phyloP scores from a whole-genome alignment of 92 coral and sea anemone species.

The Epizoanthus illoricatus region DNA sequence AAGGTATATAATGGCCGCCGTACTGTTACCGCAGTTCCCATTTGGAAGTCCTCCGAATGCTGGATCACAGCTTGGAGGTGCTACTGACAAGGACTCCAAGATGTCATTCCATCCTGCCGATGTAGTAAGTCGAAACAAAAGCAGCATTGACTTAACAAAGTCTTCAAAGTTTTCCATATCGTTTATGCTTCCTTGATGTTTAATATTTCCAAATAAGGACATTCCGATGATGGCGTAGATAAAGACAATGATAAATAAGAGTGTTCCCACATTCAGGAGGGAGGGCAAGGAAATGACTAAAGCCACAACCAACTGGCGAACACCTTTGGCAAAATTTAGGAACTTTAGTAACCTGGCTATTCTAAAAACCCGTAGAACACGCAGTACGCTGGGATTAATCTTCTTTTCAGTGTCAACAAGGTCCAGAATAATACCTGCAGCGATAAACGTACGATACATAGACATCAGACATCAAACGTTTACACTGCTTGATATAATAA shows the following conservation, averaged over 20 bases:
- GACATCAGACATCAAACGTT: no score
- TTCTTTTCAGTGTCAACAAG: no score
- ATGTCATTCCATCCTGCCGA: slow-evolving; percentile 97
- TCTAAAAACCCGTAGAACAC: slow-evolving; percentile 92
- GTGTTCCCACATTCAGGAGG: slow-evolving; percentile 84
- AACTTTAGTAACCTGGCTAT: slow-evolving; percentile 87
- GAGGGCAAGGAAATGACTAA: slow-evolving; percentile 90
- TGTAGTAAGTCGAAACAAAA: slow-evolving; percentile 86
- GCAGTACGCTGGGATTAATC: slow-evolving; percentile 84
- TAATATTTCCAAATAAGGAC: slow-evolving; percentile 88
- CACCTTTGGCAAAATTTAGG: slow-evolving; percentile 91
- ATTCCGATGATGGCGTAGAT: slow-evolving; percentile 95
- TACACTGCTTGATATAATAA: no score
- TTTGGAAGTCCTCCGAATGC: slow-evolving; percentile 54
- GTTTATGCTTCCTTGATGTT: slow-evolving; percentile 89
- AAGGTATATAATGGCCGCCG: slow-evolving; percentile 61
- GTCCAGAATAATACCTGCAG: no score
- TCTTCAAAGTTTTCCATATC: slow-evolving; percentile 92
- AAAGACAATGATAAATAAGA: slow-evolving; percentile 80
- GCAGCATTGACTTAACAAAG: slow-evolving; percentile 76
- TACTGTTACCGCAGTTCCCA: slow-evolving; percentile 80
- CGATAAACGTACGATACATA: no score
- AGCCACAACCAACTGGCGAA: slow-evolving; percentile 88
- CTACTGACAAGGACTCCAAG: slow-evolving; percentile 71
- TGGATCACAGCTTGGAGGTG: slow-evolving; percentile 78